Evolutionary conservation across 2,113 vertebrate species (phyloP), one percentile per base, ranked within the genome.

Genomic region (Scopus umbretta): DNA sequence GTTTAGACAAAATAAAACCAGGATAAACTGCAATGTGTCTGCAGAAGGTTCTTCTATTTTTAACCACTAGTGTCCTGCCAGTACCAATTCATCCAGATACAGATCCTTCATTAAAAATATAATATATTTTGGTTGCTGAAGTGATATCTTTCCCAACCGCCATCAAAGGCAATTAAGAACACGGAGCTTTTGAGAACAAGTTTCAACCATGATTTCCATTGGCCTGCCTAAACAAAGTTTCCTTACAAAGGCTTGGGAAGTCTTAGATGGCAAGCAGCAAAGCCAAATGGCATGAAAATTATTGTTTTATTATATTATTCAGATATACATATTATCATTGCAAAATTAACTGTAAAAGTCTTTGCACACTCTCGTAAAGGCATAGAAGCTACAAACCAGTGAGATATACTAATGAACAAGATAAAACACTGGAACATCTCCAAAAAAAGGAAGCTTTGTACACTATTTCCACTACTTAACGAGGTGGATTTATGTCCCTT

Each of bases 121-220:
- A 49, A 92, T 81, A 92, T 91, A 67, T 91, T 93, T 83, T 76
- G 56, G 53, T 81, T 42, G 34, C 30, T 84, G 47, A 93, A 94
- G 75, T 71, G 86, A 81, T 86, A 91, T 89, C 83, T 89, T 94
- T 84, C 36, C 88, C 71, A 92, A 43, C 26, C 34, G 34, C 80
- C 75, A 88, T 93, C 94, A 89, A 72, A 94, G 58, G 43, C 90
- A 87, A 91, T 96, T 86, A 96, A 70, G 73, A 94, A 78, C 38
- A 53, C 1, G 4, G 42, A 73, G 38, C 59, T 83, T 85, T 52
- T 38, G 42, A 93, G 82, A 88, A 29, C 13, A 74, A 67, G 34
- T 75, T 96, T 75, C 52, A 89, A 16, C 40, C 15, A 11, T 5
- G 38, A 78, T 23, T 83, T 29, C 59, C 0, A 0, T 12, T 81